A percentile compares a stretch with the other conserved stretches of the same genome.
phyloP scores from a whole-genome alignment of 2,888 invertebrate genomes.

The Melieria omissa region DNA sequence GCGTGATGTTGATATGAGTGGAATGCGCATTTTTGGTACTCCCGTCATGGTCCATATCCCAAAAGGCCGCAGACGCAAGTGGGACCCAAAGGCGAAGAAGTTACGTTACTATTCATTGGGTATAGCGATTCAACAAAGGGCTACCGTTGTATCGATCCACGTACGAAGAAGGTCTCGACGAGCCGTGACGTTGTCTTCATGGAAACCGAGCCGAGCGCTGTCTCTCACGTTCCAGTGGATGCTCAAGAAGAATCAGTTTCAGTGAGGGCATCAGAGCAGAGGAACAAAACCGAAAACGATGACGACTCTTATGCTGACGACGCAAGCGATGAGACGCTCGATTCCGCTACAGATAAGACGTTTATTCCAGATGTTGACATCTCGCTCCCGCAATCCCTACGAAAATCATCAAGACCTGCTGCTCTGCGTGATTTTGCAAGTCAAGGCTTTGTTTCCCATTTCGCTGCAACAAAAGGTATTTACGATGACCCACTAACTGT shows the following conservation, averaged over 20 bases:
- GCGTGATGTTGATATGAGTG: slow-evolving; percentile 52
- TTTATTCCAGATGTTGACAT: too few relatives aligned
- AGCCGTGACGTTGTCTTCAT: slow-evolving; percentile 35
- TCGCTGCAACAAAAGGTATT: slow-evolving; percentile 2
- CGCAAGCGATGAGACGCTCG: too few relatives aligned
- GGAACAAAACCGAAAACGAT: too few relatives aligned
- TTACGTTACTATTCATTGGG: too few relatives aligned
- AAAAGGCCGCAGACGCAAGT: slow-evolving; percentile 50
- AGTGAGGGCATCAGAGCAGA: slow-evolving; percentile 14
- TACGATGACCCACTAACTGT: slow-evolving; percentile 1
- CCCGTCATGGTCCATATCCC: slow-evolving; percentile 47
- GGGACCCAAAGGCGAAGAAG: too few relatives aligned
- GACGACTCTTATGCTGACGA: too few relatives aligned
- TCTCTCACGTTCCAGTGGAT: slow-evolving; percentile 6
- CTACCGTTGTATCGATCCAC: slow-evolving; percentile 21
- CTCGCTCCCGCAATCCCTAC: too few relatives aligned
- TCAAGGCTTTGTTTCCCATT: slow-evolving; percentile 20
- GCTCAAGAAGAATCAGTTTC: slow-evolving; percentile 9
- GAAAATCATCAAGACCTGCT: slow-evolving; percentile 16
- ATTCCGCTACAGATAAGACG: too few relatives aligned
- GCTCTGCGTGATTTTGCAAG: slow-evolving; percentile 12
- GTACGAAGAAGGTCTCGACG: slow-evolving; percentile 17
- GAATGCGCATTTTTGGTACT: slow-evolving; percentile 60
- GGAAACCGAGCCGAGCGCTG: too few relatives aligned
- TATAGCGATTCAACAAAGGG: too few relatives aligned